Evolutionary conservation across 2,113 vertebrate species (phyloP), one percentile per base, ranked within the genome.

Genomic region (Casuarius casuarius): DNA sequence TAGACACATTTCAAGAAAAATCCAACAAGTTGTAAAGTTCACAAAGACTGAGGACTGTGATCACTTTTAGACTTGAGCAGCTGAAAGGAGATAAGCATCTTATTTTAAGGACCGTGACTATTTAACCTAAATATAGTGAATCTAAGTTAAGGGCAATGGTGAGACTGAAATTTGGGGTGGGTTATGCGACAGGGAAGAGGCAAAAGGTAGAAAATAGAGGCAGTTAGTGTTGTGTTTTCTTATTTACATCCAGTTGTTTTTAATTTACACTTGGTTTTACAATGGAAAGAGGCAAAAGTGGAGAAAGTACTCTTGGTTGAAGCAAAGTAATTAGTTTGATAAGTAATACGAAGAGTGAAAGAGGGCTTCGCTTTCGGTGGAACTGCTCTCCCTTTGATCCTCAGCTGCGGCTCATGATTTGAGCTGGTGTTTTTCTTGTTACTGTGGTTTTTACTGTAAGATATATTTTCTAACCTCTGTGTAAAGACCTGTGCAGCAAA

Each of bases 1-100:
- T 89, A 96, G 89, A 82, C 90, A 92, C 71, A 90, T 96, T 97
- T 97, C 94, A 92, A 90, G 96, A 95, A 98, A 96, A 97, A 94
- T 97, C 82, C 92, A 97, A 26, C 75, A 73, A 94, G 81, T 61
- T 92, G 90, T 85, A 77, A 97, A 97, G 93, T 95, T 97, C 85
- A 54, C 79, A 54, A 95, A 96, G 92, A 80, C 97, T 91, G 92
- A 97, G 78, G 74, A 56, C 82, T 86, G 38, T 12, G 80, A 86
- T 92, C 11, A 19, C 73, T 92, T 95, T 90, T 54, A 86, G 85
- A 61, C 63, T 91, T 68, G 56, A 94, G 52, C 72, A 84, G 71
- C n/a, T 66, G 72, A 78, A 85, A 80, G 65, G 71, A 92, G 73
- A 68, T 71, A 76, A 38, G 31, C 56, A 58, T 91, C 49, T 68